phyloP scores from a whole-genome alignment of 2,797 vertebrate genomes.

The Enoplosus armatus region DNA sequence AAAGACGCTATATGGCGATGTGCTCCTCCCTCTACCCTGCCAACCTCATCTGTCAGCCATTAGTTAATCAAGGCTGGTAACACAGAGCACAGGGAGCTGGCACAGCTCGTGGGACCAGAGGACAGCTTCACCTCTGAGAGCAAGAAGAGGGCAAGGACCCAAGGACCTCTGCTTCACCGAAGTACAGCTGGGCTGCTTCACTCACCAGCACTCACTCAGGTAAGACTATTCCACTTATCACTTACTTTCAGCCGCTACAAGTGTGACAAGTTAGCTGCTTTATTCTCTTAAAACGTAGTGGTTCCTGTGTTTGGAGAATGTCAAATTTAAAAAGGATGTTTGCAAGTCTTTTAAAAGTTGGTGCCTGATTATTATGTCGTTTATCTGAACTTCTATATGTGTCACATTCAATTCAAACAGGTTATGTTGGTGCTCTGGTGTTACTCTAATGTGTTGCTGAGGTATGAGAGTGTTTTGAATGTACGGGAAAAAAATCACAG shows the following conservation, averaged over 20 bases:
- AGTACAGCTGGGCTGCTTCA: conserved; percentile 66
- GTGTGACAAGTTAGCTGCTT: conserved; percentile 16
- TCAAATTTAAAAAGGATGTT: conserved; percentile 1
- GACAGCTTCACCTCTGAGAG: conserved; percentile 67
- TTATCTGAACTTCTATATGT: not conserved
- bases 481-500: conserved; percentile 1
- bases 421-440: not conserved
- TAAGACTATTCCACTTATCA: conserved; percentile 60
- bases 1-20: conserved; percentile 42
- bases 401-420: not conserved
- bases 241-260: conserved; percentile 16
- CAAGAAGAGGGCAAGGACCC: conserved; percentile 66
- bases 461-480: conserved; percentile 1
- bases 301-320: conserved; percentile 3
- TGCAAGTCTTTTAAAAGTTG: not conserved
- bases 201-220: conserved; percentile 75
- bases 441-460: conserved; percentile 1
- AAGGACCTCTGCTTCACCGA: conserved; percentile 56
- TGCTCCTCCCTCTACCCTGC: conserved; percentile 67
- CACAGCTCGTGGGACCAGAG: conserved; percentile 52
- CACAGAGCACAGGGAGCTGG: conserved; percentile 57
- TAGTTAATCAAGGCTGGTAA: conserved; percentile 73
- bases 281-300: not conserved
- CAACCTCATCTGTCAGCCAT: conserved; percentile 77
- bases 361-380: not conserved